phyloP scores from a whole-genome alignment of 2,888 invertebrate genomes.

The Dinocampus coccinellae region DNA sequence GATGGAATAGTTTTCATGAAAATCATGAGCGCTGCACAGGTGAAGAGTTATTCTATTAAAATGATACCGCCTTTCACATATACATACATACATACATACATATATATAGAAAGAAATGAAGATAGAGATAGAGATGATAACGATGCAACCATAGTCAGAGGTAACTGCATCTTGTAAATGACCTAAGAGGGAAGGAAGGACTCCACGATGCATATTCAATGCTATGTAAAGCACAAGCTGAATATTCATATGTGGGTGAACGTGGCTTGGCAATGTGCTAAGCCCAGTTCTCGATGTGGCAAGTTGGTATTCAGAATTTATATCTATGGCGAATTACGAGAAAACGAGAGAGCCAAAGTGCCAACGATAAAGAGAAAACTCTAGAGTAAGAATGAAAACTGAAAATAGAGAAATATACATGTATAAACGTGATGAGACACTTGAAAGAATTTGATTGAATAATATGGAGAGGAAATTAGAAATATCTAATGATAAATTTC shows the following conservation, averaged over 20 bases:
- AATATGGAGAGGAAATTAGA: no score
- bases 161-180: constrained; percentile 68
- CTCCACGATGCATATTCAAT: constrained; percentile 66
- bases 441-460: not conserved
- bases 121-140: constrained; percentile 24
- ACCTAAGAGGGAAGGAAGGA: constrained; percentile 67
- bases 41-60: constrained; percentile 60
- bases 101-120: constrained; percentile 31
- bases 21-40: constrained; percentile 45
- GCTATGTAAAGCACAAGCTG: constrained; percentile 65
- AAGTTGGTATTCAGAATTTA: constrained; percentile 21
- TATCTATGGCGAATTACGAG: constrained; percentile 30
- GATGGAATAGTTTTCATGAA: constrained; percentile 49
- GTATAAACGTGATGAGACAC: no score
- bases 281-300: constrained; percentile 46
- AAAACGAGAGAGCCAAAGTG: not conserved
- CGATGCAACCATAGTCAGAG: constrained; percentile 45
- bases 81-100: not conserved
- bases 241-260: constrained; percentile 67
- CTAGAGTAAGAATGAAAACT: no score
- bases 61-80: constrained; percentile 44
- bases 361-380: no score
- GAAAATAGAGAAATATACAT: no score
- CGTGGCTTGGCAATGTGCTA: constrained; percentile 64
- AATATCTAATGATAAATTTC: no score